Evolutionary conservation across 2,888 invertebrate species (phyloP), one percentile per base, ranked within the genome.

Genomic region (Agelastica alni): DNA sequence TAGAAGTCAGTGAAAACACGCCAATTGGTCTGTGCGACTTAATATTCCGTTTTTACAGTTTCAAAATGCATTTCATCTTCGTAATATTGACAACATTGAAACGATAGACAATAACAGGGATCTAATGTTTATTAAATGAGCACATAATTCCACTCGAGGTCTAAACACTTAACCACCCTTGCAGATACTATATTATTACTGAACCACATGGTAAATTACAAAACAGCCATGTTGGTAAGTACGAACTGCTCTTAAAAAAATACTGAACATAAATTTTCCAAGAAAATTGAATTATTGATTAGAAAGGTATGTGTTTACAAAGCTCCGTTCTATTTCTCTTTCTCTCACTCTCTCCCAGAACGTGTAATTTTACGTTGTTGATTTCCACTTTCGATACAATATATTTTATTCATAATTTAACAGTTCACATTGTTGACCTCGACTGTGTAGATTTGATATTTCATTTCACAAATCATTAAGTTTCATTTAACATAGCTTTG

Each of bases 251-350:
- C n/a, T 20, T 28, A 55, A 55, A 55, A n/a, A 55, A 54, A 32
- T 39, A 30, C 26, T 32, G 43, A 51, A 48, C 56, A 43, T 51
- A 17, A 37, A 37, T 37, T 37, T 59, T 57, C 57, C 49, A 32
- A 57, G 59, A 55, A 60, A 42, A 37, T 39, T 60, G 59, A 60
- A 60, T 60, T 57, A 60, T 60, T 54, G 48, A 60, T 16, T 17
- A 37, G 30, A 45, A 41, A 34, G 52, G 52, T 59, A 56, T 56
- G 59, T 59, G 59, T 59, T 59, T 59, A 59, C 51, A 51, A 51
- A 56, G 53, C 56, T 46, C 47, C 53, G 53, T 44, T 47, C 53
- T n/a, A n/a, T n/a, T n/a, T n/a, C n/a, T n/a, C n/a, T n/a, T n/a
- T n/a, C n/a, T n/a, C n/a, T n/a, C n/a, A 51, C 51, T 46, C 49